phyloP scores from a whole-genome alignment of 2,888 invertebrate genomes.

The Tridacna crocea region DNA sequence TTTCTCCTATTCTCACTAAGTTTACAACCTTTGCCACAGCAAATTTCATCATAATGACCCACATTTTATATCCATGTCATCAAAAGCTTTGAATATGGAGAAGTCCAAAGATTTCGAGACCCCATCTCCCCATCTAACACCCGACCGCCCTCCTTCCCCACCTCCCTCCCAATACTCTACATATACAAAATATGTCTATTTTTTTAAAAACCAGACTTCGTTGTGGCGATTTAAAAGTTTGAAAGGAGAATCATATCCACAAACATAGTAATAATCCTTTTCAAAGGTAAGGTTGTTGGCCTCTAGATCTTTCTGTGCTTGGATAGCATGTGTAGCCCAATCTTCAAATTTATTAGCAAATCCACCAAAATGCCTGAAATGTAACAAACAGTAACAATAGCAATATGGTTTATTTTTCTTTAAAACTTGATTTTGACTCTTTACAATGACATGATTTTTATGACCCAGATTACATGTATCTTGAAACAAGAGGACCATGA shows the following conservation, averaged over 20 bases:
- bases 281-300: conserved; percentile 41
- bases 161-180: too few species aligned
- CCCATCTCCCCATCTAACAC: too few species aligned
- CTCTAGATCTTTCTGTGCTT: conserved; percentile 55
- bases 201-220: conserved; percentile 81
- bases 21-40: too few species aligned
- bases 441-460: too few species aligned
- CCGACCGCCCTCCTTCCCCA: too few species aligned
- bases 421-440: too few species aligned
- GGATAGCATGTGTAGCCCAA: conserved; percentile 64
- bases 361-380: conserved; percentile 71
- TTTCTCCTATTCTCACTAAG: too few species aligned
- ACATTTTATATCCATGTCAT: neutral
- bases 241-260: conserved; percentile 83
- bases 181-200: conserved; percentile 1
- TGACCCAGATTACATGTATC: too few species aligned
- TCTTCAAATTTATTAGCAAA: conserved; percentile 57
- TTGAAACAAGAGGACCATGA: too few species aligned
- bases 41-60: neutral
- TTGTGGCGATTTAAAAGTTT: conserved; percentile 81
- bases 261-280: conserved; percentile 74
- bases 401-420: too few species aligned
- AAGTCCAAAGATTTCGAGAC: too few species aligned
- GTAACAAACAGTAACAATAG: neutral
- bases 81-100: neutral